These are phyloP conservation scores for Pseudonaja textilis DNA, from an alignment of 2,113 vertebrate species.

Conservation along the genomic window DNA sequence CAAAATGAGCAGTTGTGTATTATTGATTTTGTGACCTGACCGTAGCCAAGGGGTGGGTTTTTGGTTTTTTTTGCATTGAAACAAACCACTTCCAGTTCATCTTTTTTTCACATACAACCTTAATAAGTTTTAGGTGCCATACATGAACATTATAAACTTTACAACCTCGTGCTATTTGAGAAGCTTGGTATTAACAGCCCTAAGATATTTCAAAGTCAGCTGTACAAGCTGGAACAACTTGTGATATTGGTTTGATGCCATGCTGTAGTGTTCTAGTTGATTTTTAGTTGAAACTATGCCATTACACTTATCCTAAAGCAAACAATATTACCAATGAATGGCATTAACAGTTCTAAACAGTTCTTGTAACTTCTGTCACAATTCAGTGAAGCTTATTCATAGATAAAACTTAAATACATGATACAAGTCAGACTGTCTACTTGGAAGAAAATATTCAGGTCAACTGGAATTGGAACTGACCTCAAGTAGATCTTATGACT, in stretches of 20 bases:
- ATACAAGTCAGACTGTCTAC: not conserved
- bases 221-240: slow-evolving; percentile 52
- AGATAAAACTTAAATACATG: not conserved
- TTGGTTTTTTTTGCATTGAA: not conserved
- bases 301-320: slow-evolving; percentile 41
- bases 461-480: not conserved
- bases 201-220: slow-evolving; percentile 49
- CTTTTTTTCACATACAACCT: slow-evolving; percentile 30
- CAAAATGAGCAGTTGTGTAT: not conserved
- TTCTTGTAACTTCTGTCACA: not conserved
- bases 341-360: not conserved
- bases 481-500: not conserved
- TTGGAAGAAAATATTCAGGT: not conserved
- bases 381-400: not conserved
- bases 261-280: slow-evolving; percentile 24
- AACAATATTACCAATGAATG: slow-evolving; percentile 14
- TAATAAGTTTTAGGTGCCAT: slow-evolving; percentile 24
- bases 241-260: slow-evolving; percentile 41
- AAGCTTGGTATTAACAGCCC: slow-evolving; percentile 57
- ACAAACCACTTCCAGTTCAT: not conserved
- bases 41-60: not conserved
- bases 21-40: not conserved
- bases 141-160: slow-evolving; percentile 58
- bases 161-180: slow-evolving; percentile 59
- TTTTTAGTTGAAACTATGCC: slow-evolving; percentile 41